Base-by-base conservation (phyloP, 2,113 vertebrate species). In the Copsychus sechellarum region DNA sequence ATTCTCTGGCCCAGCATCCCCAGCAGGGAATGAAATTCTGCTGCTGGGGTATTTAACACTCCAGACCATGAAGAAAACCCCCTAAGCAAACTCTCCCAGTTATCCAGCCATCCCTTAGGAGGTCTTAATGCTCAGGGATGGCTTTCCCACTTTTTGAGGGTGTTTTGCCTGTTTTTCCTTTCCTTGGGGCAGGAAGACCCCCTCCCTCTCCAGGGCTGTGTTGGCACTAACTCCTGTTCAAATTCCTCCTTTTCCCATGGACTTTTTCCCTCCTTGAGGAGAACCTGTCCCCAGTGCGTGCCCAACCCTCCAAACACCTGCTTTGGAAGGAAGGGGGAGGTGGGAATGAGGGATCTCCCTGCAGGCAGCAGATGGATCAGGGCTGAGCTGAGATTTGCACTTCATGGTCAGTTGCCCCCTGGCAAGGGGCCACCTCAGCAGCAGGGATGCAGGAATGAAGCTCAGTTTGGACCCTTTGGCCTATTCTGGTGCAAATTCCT, bases 211-310 rank as follows among this genome's bases (percentile, higher is more conserved):
- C 47, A 26, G 51, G 38, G 31, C 25, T 20, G 11, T 8, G 20
- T 53, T 69, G 87, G 34, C 54, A 86, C 3, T 10, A 38, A 36
- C 7, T 51, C 3, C 1, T 33, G 28, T 17, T 56, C 17, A 0
- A 4, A 23, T 64, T 77, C 76, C 45, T 67, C 17, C 54, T 85
- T 76, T 22, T 65, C 25, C 40, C 42, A 4, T 8, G 43, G n/a
- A 20, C 31, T 34, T 38, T 22, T 56, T 6, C 62, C 25, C 14
- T 45, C 0, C 4, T 5, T 18, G 38, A 74, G 80, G n/a, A 85
- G 17, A 34, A 5, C 4, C 21, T 33, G 40, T 45, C 24, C 70
- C 19, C 43, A 40, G 42, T 1, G 20, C 0, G 0, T 14, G 28
- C 23, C 92, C 70, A 42, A 12, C 34, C 36, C 56, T 81, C 47